Base-by-base conservation (phyloP, 2,888 invertebrate genomes). In the Ectobius pallidus region DNA sequence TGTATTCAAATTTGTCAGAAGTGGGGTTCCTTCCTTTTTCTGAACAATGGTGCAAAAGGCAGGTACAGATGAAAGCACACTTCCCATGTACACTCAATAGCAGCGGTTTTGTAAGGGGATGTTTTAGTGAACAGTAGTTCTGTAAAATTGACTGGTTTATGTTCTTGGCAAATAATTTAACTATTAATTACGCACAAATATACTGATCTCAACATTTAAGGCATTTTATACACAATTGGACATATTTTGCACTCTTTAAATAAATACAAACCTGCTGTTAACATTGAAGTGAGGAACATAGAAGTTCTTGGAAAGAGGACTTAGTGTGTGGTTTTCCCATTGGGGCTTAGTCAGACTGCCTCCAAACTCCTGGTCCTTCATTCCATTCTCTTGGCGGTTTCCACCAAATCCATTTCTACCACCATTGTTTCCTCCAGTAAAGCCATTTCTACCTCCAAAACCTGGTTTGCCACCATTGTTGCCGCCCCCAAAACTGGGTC, bases 271-370 rank as follows among this genome's bases (percentile, higher is more conserved):
- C 16, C 93, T 89, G 75, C 85, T 86, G 62, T 88, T 82, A 0
- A 95, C 93, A 78, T 90, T 87, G 0, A 90, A 88, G 80, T 94
- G 92, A 4, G 97, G 96, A 46, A 91, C 87, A 81, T 97, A 98
- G 81, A 97, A 97, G 83, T 96, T 94, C 84, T 98, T 98, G 80
- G 95, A 90, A 84, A 98, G 96, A 0, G 95, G 94, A 49, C 91
- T 91, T 20, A 98, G 85, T 44, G 89, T 87, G 18, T 89, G 87
- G 79, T 90, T 86, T 77, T 97, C 96, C 97, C 97, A 98, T 76
- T 92, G 89, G 4, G 96, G 94, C 81, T 94, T 95, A 2, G 94
- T 87, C 18, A 97, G 84, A 72, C 89, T 89, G 39, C 91, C 91
- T 7, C 96, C 96, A 6, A 93, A 91, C 75, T 91, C 90, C 69